These are phyloP conservation scores for Lacanobia oleracea DNA, from an alignment of 2,888 invertebrate species.

Conservation along the genomic window DNA sequence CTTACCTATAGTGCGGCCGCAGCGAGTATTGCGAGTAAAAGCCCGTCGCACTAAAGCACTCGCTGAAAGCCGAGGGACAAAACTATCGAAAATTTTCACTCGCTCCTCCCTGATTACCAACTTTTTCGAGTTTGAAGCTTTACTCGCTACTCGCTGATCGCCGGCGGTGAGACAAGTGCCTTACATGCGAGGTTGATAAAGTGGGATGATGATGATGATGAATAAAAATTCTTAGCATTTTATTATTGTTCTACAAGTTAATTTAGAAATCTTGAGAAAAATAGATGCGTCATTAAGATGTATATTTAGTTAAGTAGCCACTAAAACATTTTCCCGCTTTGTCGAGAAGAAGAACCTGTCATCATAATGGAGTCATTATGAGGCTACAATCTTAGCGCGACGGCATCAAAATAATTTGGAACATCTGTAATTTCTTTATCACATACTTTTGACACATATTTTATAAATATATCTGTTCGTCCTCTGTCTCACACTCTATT, in stretches of 20 bases:
- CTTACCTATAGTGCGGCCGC: too few relatives aligned
- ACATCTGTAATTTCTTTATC: constrained; percentile 64
- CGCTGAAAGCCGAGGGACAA: too few relatives aligned
- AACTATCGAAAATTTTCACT: too few relatives aligned
- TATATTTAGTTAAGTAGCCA: constrained; percentile 61
- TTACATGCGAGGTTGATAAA: not conserved
- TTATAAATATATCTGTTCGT: constrained; percentile 41
- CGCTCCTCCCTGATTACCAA: too few relatives aligned
- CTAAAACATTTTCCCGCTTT: constrained; percentile 56
- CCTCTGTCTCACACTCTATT: constrained; percentile 59
- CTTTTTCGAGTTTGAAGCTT: too few relatives aligned
- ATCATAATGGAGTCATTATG: constrained; percentile 57
- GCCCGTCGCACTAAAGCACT: too few relatives aligned
- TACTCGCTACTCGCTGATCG: too few relatives aligned
- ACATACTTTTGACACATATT: constrained; percentile 59
- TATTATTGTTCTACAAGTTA: constrained; percentile 28
- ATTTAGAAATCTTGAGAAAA: constrained; percentile 44
- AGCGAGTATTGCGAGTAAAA: too few relatives aligned
- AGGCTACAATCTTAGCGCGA: constrained; percentile 43
- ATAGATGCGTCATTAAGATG: constrained; percentile 35
- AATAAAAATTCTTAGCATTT: constrained; percentile 35
- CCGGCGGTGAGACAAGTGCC: too few relatives aligned
- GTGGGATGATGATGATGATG: constrained; percentile 1
- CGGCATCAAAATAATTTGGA: constrained; percentile 46
- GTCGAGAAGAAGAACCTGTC: constrained; percentile 57